These are phyloP conservation scores for Istiophorus platypterus DNA, from an alignment of 2,113 vertebrate genomes.

Conservation along the genomic window DNA sequence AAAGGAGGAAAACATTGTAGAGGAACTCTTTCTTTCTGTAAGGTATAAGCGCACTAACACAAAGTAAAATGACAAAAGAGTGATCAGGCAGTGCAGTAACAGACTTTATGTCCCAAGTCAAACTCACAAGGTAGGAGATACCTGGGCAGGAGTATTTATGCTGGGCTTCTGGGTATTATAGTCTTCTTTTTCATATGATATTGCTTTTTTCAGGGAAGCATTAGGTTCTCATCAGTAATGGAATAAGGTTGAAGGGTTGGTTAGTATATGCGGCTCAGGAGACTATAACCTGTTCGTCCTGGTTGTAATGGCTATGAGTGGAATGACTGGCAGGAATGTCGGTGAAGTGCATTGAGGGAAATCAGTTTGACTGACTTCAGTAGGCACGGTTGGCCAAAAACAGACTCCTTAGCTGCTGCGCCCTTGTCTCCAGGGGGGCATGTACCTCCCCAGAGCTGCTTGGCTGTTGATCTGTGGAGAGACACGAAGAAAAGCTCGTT, in stretches of 20 bases:
- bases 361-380: constrained; percentile 78
- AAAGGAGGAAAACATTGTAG: background rate
- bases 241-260: background rate
- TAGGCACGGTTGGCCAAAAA: constrained; percentile 88
- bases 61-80: constrained; percentile 21
- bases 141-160: no score
- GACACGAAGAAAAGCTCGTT: background rate
- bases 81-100: background rate
- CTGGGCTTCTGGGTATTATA: background rate
- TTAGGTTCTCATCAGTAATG: background rate
- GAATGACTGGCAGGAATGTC: background rate
- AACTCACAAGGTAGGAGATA: background rate
- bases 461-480: constrained; percentile 85
- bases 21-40: background rate
- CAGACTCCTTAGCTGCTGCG: constrained; percentile 85
- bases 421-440: constrained; percentile 69
- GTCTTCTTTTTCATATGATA: background rate
- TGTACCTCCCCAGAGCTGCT: constrained; percentile 86
- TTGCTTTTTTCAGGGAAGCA: background rate
- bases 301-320: background rate
- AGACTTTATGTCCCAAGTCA: background rate
- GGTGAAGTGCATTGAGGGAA: background rate
- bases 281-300: background rate
- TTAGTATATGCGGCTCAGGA: no score
- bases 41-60: constrained; percentile 1